phyloP scores from a whole-genome alignment of 2,888 invertebrate species.

The Nebria salina region DNA sequence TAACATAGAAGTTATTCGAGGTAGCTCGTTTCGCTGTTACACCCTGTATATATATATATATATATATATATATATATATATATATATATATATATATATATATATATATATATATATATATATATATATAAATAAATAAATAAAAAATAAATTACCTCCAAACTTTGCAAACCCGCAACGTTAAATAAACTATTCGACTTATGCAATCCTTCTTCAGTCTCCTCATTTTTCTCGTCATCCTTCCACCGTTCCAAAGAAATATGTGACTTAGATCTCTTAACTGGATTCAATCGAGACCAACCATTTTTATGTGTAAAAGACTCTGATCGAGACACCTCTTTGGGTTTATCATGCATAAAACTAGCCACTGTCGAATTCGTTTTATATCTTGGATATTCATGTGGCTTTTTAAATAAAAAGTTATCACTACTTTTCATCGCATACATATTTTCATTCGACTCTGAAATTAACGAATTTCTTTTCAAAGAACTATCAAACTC shows the following conservation, averaged over 20 bases:
- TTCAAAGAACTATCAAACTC: slow-evolving; percentile 16
- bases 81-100: too few relatives aligned
- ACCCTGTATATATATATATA: too few relatives aligned
- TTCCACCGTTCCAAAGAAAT: slow-evolving; percentile 59
- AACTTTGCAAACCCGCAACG: slow-evolving; percentile 62
- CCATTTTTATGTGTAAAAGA: slow-evolving; percentile 51
- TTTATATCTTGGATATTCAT: slow-evolving; percentile 38
- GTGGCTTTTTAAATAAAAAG: slow-evolving; percentile 55
- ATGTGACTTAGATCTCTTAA: slow-evolving; percentile 63
- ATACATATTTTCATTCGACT: slow-evolving; percentile 56
- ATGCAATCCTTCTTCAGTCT: slow-evolving; percentile 51
- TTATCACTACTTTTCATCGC: slow-evolving; percentile 52
- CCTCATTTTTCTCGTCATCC: slow-evolving; percentile 47
- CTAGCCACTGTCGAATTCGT: slow-evolving; percentile 19
- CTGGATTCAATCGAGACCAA: slow-evolving; percentile 57
- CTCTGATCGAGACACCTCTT: slow-evolving; percentile 56
- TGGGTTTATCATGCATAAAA: slow-evolving; percentile 25
- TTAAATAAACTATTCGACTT: slow-evolving; percentile 61
- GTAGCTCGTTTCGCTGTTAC: too few relatives aligned
- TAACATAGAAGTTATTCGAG: too few relatives aligned
- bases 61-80: too few relatives aligned
- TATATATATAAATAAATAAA: neutral
- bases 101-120: too few relatives aligned
- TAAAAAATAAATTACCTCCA: slow-evolving; percentile 58
- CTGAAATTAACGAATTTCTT: slow-evolving; percentile 49